Percentiles rank a stretch among this genome's conserved stretches.
These are phyloP conservation scores for Chloromyia formosa DNA, from an alignment of 2,888 invertebrate species.

Conservation along the genomic window DNA sequence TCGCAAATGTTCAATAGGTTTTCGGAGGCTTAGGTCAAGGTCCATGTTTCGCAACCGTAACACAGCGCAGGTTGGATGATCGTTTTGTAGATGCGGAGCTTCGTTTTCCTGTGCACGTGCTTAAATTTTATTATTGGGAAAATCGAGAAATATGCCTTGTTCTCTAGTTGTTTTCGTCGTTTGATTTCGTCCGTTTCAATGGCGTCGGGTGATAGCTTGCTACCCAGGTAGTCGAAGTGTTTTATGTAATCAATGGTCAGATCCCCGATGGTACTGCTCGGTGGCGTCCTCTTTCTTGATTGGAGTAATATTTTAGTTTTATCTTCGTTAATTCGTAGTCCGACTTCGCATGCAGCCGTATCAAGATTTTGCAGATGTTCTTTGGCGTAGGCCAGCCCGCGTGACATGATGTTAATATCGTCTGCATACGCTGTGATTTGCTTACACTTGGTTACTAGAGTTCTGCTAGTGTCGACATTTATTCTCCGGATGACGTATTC, in stretches of 20 bases:
- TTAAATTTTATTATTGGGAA: slow-evolving; percentile 1
- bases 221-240: slow-evolving; percentile 1
- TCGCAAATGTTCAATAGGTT: slow-evolving; percentile 37
- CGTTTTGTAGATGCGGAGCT: slow-evolving; percentile 13
- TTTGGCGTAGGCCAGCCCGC: background rate
- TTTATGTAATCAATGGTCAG: background rate
- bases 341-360: background rate
- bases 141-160: background rate
- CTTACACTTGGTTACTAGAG: too few species aligned
- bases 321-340: background rate
- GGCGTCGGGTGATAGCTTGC: background rate
- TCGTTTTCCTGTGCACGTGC: background rate
- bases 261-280: background rate
- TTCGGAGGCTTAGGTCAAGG: slow-evolving; percentile 30
- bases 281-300: background rate
- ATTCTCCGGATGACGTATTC: too few species aligned
- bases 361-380: background rate
- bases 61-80: slow-evolving; percentile 4
- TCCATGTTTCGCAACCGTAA: slow-evolving; percentile 21
- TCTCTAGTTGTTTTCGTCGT: background rate
- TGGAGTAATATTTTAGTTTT: background rate
- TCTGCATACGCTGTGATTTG: background rate
- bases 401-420: background rate
- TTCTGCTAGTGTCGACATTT: too few species aligned
- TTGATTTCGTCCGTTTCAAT: background rate